Conservation (phyloP, 2,113 vertebrate genomes). For the Tichodroma muraria region DNA sequence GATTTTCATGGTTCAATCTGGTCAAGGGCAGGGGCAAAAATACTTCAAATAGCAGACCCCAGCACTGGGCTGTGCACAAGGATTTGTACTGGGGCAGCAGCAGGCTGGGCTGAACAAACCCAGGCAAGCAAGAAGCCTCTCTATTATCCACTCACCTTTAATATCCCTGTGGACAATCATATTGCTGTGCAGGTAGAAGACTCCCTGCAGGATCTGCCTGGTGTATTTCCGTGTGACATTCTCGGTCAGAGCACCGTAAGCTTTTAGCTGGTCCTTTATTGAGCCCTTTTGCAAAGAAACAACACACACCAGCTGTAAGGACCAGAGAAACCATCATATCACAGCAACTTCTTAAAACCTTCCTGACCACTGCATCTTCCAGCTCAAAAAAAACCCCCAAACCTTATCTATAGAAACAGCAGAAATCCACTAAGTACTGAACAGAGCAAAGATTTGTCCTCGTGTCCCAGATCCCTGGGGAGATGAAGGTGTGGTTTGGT, state of each 20-base stretch:
- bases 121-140: neutral
- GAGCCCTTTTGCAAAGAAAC: slow-evolving; percentile 74
- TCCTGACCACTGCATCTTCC: neutral
- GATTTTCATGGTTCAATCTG: neutral
- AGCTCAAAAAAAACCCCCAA: neutral
- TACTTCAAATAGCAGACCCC: neutral
- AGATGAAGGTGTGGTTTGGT: neutral
- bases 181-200: slow-evolving; percentile 90
- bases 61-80: neutral
- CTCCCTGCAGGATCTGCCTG: slow-evolving; percentile 88
- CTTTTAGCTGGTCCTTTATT: slow-evolving; percentile 89
- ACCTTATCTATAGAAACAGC: neutral
- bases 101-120: neutral
- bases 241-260: slow-evolving; percentile 87
- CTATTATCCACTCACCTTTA: slow-evolving; percentile 75
- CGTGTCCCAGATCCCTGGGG: neutral
- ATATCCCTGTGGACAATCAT: slow-evolving; percentile 94
- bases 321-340: neutral
- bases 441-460: neutral
- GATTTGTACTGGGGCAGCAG: rapidly evolving
- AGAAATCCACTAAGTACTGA: neutral
- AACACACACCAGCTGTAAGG: rapidly evolving
- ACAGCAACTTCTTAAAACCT: neutral
- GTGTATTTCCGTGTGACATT: slow-evolving; percentile 88
- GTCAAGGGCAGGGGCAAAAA: neutral